Conservation (phyloP, 2,888 invertebrate species). For the Nipponacmea schrenckii region DNA sequence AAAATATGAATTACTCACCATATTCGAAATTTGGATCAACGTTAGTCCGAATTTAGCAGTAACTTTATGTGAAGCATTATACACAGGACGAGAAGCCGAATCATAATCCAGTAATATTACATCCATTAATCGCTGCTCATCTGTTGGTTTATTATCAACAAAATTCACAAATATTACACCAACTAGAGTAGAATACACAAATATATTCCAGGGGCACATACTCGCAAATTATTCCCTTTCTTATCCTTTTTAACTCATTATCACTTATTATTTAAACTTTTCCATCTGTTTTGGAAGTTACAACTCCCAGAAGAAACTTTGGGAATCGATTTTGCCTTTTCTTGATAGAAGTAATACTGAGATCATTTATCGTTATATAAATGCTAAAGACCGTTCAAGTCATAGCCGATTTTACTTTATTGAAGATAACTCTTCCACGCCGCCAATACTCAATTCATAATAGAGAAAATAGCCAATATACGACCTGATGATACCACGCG, state of each 20-base stretch:
- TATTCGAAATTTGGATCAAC: constrained; percentile 65
- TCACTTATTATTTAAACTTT: not conserved
- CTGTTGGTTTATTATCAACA: constrained; percentile 44
- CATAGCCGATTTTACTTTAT: not conserved
- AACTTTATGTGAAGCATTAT: constrained; percentile 64
- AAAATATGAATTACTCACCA: constrained; percentile 56
- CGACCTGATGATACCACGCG: not conserved
- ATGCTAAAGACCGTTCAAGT: not conserved
- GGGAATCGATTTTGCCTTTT: no score
- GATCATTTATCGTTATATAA: no score
- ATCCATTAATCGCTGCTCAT: constrained; percentile 64
- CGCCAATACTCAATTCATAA: not conserved
- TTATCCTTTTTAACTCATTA: not conserved
- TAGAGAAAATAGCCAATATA: not conserved
- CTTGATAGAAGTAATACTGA: no score
- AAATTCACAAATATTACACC: constrained; percentile 15
- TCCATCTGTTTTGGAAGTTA: not conserved
- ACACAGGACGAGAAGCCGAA: constrained; percentile 64
- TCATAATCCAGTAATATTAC: constrained; percentile 60
- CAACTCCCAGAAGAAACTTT: not conserved
- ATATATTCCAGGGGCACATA: constrained; percentile 1
- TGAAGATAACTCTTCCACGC: not conserved
- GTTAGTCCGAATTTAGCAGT: constrained; percentile 66
- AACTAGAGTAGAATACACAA: not conserved
- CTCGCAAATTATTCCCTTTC: not conserved